phyloP scores from a whole-genome alignment of 2,888 invertebrate genomes.

The Zootermopsis nevadensis region DNA sequence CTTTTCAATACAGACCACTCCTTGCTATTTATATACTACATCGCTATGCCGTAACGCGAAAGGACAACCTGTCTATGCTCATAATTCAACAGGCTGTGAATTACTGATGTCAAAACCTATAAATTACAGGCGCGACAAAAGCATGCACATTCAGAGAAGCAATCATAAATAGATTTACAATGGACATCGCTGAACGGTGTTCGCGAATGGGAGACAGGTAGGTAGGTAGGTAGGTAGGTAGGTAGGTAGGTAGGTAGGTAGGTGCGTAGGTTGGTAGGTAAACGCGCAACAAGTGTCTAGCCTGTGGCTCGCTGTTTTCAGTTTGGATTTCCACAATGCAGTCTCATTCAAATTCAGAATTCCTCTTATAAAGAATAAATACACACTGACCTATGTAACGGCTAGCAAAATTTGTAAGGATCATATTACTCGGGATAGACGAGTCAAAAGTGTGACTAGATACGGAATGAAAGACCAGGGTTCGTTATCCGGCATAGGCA shows the following conservation, averaged over 20 bases:
- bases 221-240: too few relatives aligned
- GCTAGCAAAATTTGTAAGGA: too few relatives aligned
- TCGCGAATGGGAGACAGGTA: neutral
- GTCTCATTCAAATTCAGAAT: neutral
- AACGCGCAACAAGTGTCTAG: constrained; percentile 16
- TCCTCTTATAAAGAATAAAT: neutral
- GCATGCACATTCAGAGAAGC: constrained; percentile 3
- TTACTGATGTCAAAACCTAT: neutral
- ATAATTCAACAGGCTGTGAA: neutral
- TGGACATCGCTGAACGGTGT: neutral
- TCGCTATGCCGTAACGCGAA: neutral
- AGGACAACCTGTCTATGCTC: neutral
- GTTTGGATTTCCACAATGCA: neutral
- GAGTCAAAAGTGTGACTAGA: too few relatives aligned
- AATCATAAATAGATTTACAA: constrained; percentile 17
- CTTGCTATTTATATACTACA: too few relatives aligned
- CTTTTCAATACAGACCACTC: too few relatives aligned
- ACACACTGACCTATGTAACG: too few relatives aligned
- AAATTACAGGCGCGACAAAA: neutral
- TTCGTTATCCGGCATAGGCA: too few relatives aligned
- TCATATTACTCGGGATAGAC: too few relatives aligned
- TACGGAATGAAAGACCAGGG: too few relatives aligned
- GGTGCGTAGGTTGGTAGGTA: too few relatives aligned
- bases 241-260: too few relatives aligned
- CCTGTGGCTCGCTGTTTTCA: neutral